phyloP scores from a whole-genome alignment of 2,888 invertebrate species.

The Dorcus parallelipipedus region DNA sequence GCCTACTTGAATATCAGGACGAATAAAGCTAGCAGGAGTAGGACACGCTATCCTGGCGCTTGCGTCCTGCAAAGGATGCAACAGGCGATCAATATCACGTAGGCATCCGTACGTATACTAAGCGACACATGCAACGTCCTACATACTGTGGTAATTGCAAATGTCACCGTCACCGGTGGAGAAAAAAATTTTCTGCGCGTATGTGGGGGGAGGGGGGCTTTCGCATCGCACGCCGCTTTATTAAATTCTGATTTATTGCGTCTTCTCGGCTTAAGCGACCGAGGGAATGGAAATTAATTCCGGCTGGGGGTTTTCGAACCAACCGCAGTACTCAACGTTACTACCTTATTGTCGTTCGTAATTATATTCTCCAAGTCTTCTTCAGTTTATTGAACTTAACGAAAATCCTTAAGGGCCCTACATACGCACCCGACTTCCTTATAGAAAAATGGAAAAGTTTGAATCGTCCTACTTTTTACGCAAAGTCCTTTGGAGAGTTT shows the following conservation, averaged over 20 bases:
- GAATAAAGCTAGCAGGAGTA: slow-evolving; percentile 22
- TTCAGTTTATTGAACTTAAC: too few species aligned
- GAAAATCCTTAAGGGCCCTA: too few species aligned
- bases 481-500: too few species aligned
- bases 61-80: slow-evolving; percentile 27
- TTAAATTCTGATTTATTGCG: neutral
- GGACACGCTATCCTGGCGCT: slow-evolving; percentile 15
- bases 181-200: too few species aligned
- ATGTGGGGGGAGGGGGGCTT: too few species aligned
- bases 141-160: neutral
- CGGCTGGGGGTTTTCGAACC: slow-evolving; percentile 17
- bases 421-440: too few species aligned
- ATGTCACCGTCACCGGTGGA: too few species aligned
- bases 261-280: slow-evolving; percentile 8
- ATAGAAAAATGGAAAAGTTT: too few species aligned
- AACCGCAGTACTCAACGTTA: slow-evolving; percentile 1
- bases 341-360: too few species aligned
- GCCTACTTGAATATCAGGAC: slow-evolving; percentile 18
- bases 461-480: too few species aligned
- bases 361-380: too few species aligned
- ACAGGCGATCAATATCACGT: slow-evolving; percentile 45
- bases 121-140: slow-evolving; percentile 1
- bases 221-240: too few species aligned
- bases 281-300: slow-evolving; percentile 20
- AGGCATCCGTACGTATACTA: neutral